Conservation (phyloP, 2,113 vertebrate genomes). For the Phylloscopus trochilus region DNA sequence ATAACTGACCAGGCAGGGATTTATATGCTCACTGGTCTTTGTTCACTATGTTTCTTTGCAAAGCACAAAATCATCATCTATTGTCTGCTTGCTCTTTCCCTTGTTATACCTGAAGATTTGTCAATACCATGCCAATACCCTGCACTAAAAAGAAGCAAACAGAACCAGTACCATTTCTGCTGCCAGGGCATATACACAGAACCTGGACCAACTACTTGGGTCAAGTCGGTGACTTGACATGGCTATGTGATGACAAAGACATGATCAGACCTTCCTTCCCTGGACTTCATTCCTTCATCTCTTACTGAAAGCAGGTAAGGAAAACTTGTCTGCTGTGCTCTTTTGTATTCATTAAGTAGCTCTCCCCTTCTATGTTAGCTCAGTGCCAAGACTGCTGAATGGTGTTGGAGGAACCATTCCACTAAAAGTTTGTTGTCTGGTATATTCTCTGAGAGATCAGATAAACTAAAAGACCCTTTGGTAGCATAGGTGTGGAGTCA, state of each 20-base stretch:
- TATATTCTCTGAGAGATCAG: background rate
- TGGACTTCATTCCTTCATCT: background rate
- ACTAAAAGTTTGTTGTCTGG: background rate
- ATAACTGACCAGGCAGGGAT: background rate
- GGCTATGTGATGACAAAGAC: background rate
- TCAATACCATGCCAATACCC: background rate
- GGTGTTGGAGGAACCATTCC: background rate
- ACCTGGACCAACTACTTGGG: background rate
- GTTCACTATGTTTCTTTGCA: background rate
- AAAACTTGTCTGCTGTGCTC: background rate
- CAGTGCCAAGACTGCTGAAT: background rate
- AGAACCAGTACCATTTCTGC: background rate
- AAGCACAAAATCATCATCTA: background rate
- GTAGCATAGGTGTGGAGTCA: background rate
- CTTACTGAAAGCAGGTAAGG: background rate
- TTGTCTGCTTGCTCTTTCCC: background rate
- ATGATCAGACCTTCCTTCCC: background rate
- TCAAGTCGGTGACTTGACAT: rapidly evolving
- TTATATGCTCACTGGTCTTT: background rate
- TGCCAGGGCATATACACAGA: background rate
- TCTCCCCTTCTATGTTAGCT: background rate
- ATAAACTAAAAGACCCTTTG: background rate
- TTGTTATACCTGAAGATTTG: background rate
- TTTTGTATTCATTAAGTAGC: background rate
- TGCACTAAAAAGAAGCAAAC: background rate